Evolutionary conservation across 2,888 invertebrate species (phyloP), one percentile per base, ranked within the genome.

Genomic region (Apamea monoglypha): DNA sequence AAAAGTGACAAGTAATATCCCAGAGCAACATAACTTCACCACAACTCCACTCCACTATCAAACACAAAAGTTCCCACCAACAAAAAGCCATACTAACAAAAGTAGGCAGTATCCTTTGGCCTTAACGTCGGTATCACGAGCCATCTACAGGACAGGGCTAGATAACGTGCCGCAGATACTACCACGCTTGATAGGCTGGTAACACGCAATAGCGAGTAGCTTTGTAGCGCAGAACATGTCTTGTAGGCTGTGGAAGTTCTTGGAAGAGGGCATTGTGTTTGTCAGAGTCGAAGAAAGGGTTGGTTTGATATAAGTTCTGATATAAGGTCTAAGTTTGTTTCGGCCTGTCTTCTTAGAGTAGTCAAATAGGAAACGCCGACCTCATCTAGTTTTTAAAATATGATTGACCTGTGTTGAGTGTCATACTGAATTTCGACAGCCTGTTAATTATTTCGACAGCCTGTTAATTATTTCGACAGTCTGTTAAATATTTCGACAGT

Each of bases 141-240:
- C 80, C 87, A 89, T 89, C 89, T 87, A 82, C 84, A 80, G 88
- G 81, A 88, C 88, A 79, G 78, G 79, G 63, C 29, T 70, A 86
- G 89, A 89, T 89, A 89, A 88, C 83, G 80, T 68, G 82, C 74
- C 32, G 67, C 40, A 82, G 86, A 87, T 89, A 90, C 90, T 83
- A 87, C 86, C 53, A 83, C 53, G 25, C 70, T 87, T 89, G 90
- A 89, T 89, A 89, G 81, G 89, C 69, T 59, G 18, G 69, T 68
- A 88, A 86, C 89, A 89, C 86, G 89, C 89, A 82, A 89, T 75
- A 63, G 50, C 21, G 32, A 76, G 78, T 61, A 74, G 74, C 77
- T 81, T 71, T 56, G 68, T 76, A 32, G 47, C 66, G n/a, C 14
- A 32, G 67, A 67, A 79, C 53, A 53, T 59, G 64, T 50, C 71